A percentile compares a stretch with the other conserved stretches of the same genome.
phyloP scores from a whole-genome alignment of 2,113 vertebrate genomes.

The Bothrops jararaca region DNA sequence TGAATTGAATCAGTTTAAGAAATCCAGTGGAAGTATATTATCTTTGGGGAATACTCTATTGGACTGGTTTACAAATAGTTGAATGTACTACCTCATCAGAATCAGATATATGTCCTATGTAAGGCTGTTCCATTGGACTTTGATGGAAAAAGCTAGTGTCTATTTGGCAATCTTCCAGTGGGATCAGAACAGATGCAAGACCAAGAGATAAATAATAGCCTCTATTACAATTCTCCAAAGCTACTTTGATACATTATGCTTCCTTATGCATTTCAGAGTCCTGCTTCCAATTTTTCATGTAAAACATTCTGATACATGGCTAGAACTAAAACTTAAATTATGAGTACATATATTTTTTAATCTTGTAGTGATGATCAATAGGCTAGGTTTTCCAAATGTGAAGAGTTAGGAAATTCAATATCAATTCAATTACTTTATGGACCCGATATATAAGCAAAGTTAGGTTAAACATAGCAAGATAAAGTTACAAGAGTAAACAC shows the following conservation, averaged over 20 bases:
- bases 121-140: background rate
- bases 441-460: background rate
- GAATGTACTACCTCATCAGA: background rate
- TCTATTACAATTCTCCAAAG: background rate
- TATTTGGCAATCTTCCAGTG: background rate
- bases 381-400: too few relatives aligned
- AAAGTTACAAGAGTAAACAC: too few relatives aligned
- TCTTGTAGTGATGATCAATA: background rate
- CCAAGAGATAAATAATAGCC: background rate
- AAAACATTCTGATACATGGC: background rate
- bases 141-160: background rate
- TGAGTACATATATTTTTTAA: background rate
- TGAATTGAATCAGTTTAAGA: background rate
- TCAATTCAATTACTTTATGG: background rate
- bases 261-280: background rate
- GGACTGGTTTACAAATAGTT: background rate
- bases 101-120: background rate
- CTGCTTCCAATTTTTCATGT: background rate
- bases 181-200: background rate
- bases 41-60: background rate
- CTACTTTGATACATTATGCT: background rate
- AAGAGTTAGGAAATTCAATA: too few relatives aligned
- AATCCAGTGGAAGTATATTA: background rate
- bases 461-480: too few relatives aligned
- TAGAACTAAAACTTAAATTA: background rate